Percentiles rank a stretch among this genome's conserved stretches.
phyloP scores from a whole-genome alignment of 2,888 invertebrate species.

The Mayetiola destructor region DNA sequence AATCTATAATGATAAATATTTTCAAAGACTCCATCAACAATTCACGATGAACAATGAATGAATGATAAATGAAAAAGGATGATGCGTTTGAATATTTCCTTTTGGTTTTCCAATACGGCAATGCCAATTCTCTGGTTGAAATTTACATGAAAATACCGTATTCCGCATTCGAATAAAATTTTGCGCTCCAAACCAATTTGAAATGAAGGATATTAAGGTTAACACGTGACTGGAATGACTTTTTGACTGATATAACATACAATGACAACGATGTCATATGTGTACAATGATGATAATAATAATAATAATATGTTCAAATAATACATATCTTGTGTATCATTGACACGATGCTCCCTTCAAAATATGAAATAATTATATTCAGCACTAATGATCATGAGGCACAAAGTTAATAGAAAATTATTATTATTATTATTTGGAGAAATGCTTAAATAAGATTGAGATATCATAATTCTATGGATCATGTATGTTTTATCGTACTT shows the following conservation, averaged over 20 bases:
- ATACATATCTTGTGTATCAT: background rate
- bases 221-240: constrained; percentile 12
- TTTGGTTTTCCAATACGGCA: background rate
- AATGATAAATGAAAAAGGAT: background rate
- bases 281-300: background rate
- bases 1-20: constrained; percentile 4
- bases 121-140: too few relatives aligned
- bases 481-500: too few relatives aligned
- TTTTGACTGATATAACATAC: background rate
- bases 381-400: background rate
- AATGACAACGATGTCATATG: background rate
- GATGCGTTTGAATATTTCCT: background rate
- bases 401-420: constrained; percentile 7
- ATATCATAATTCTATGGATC: too few relatives aligned
- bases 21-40: constrained; percentile 1
- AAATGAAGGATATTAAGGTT: constrained; percentile 12
- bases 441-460: background rate
- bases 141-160: constrained; percentile 11
- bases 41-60: constrained; percentile 7
- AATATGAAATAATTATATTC: background rate
- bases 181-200: constrained; percentile 2
- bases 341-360: background rate
- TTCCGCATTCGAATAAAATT: constrained; percentile 8
- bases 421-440: too few relatives aligned
- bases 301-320: constrained; percentile 6